A percentile compares a stretch with the other conserved stretches of the same genome.
phyloP scores from a whole-genome alignment of 2,113 vertebrate genomes.

The Xyrauchen texanus region DNA sequence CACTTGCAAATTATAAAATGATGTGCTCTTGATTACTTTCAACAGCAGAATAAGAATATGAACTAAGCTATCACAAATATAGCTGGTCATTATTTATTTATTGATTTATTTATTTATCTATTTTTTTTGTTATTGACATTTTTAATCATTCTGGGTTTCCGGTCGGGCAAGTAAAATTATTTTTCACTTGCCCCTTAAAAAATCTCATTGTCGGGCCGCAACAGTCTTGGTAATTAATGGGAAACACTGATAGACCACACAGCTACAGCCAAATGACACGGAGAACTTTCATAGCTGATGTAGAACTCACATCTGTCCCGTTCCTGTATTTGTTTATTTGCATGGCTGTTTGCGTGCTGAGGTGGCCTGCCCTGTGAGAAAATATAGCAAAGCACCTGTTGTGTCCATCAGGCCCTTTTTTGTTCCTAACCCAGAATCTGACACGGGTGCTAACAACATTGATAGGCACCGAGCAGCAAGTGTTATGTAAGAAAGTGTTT shows the following conservation, averaged over 20 bases:
- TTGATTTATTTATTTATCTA: no score
- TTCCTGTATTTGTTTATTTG: conserved; percentile 7
- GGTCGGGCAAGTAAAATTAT: no score
- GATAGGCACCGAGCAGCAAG: neutral
- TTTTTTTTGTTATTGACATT: no score
- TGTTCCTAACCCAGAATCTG: conserved; percentile 24
- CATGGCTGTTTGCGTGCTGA: conserved; percentile 15
- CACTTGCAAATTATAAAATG: no score
- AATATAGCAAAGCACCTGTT: conserved; percentile 31
- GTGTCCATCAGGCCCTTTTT: neutral
- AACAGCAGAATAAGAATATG: no score
- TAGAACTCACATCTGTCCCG: neutral
- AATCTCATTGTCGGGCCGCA: no score
- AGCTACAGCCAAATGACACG: neutral
- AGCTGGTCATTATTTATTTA: no score
- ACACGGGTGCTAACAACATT: conserved; percentile 28
- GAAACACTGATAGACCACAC: neutral
- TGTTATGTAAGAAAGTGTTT: conserved; percentile 48
- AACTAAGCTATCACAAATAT: no score
- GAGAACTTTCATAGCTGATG: neutral
- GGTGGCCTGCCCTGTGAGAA: neutral
- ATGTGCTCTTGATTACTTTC: no score
- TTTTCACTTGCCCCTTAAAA: no score
- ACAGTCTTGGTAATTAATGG: no score
- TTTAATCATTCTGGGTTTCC: no score